A percentile compares a stretch with the other conserved stretches of the same genome.
phyloP scores from a whole-genome alignment of 64 coral and sea anemone species.

The Stylophora pistillata region DNA sequence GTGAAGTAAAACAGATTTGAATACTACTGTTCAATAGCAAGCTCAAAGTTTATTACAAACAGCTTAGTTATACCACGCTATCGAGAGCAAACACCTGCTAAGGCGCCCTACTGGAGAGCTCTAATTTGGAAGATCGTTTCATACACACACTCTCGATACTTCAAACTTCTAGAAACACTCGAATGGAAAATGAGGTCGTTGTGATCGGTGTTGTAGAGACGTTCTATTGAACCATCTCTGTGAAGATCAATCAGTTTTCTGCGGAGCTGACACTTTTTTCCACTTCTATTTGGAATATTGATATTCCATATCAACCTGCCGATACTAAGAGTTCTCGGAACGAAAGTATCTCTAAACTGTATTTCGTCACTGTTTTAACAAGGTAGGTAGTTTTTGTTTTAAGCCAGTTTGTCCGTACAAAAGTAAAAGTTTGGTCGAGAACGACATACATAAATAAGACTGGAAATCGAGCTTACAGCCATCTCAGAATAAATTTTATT shows the following conservation, averaged over 20 bases:
- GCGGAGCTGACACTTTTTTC: neutral
- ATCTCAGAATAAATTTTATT: too few species aligned
- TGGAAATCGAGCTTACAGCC: too few species aligned
- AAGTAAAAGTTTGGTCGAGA: too few species aligned
- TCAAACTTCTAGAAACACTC: neutral
- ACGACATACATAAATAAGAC: too few species aligned
- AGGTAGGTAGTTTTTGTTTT: too few species aligned
- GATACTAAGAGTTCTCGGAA: too few species aligned
- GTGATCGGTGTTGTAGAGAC: neutral
- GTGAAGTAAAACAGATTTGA: slow-evolving; percentile 1
- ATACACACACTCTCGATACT: neutral
- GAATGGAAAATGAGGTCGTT: neutral
- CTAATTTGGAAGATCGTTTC: neutral
- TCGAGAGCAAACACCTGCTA: neutral
- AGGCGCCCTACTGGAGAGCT: neutral
- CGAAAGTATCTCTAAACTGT: too few species aligned
- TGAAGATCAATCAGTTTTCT: neutral
- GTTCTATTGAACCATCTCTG: neutral
- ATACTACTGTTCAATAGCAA: neutral
- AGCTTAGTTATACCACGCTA: neutral
- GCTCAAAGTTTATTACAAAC: neutral
- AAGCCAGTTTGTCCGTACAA: too few species aligned
- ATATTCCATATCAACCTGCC: neutral
- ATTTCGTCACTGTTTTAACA: too few species aligned
- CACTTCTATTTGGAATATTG: neutral